A percentile compares a stretch with the other conserved stretches of the same genome.
Evolutionary conservation across 2,888 invertebrate species (phyloP).

Genomic region (Lamproptera curius): DNA sequence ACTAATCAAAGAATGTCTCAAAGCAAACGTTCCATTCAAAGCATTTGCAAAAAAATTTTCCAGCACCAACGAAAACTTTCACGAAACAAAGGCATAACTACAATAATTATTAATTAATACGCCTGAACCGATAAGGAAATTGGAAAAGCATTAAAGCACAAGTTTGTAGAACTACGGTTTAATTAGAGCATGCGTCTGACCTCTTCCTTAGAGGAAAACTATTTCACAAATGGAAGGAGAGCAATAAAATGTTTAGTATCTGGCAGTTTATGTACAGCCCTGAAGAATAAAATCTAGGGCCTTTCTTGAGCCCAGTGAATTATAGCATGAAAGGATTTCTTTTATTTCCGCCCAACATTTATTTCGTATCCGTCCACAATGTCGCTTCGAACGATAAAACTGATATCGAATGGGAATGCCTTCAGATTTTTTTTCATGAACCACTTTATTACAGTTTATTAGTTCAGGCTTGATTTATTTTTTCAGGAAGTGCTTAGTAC

Average conservation of each 20-base stretch:
- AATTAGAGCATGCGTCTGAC: neutral
- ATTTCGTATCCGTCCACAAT: neutral
- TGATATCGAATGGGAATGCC: neutral
- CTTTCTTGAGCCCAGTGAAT: neutral
- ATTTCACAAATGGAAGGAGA: neutral
- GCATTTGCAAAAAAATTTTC: no score
- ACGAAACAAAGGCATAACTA: no score
- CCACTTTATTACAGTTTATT: neutral
- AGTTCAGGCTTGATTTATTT: neutral
- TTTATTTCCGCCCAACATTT: neutral
- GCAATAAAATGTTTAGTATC: neutral
- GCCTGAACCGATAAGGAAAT: neutral
- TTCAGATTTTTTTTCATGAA: neutral
- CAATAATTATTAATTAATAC: no score
- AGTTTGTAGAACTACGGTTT: slow-evolving; percentile 10
- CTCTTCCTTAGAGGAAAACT: no score
- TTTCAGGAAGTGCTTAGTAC: no score
- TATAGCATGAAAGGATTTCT: neutral
- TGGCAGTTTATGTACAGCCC: neutral
- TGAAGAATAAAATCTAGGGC: slow-evolving; percentile 1
- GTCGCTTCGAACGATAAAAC: neutral
- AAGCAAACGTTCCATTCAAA: no score
- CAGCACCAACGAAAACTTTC: no score
- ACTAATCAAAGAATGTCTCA: no score
- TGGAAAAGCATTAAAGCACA: neutral